phyloP scores from a whole-genome alignment of 1,140 invertebrate species.

The Apis florea region DNA sequence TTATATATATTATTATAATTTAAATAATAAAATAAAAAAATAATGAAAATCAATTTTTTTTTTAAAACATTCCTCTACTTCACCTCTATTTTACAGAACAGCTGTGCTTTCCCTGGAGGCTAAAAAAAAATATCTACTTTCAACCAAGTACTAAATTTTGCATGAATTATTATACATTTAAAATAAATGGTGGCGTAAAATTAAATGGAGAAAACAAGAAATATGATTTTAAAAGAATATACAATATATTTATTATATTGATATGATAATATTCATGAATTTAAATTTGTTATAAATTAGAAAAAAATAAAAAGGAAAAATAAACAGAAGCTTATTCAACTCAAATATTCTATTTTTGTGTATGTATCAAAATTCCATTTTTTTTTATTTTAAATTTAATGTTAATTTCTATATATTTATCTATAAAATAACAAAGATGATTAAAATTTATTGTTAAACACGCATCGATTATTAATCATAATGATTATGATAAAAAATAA shows the following conservation, averaged over 20 bases:
- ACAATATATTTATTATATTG: too few relatives aligned
- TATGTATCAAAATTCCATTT: neutral
- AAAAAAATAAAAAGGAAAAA: neutral
- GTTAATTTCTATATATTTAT: neutral
- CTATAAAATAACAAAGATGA: neutral
- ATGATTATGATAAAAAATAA: neutral
- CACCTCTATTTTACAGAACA: constrained; percentile 6
- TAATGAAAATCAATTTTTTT: neutral
- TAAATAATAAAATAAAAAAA: neutral
- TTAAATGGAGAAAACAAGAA: neutral
- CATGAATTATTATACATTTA: neutral
- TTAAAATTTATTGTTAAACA: neutral
- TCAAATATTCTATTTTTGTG: neutral
- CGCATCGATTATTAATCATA: neutral
- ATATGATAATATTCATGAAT: neutral
- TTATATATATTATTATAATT: neutral
- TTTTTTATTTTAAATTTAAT: neutral
- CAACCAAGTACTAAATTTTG: neutral
- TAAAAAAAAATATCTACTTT: too few relatives aligned
- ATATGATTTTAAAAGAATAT: too few relatives aligned
- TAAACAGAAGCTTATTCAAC: neutral
- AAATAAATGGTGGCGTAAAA: neutral
- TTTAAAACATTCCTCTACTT: neutral
- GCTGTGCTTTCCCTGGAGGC: neutral
- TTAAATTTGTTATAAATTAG: neutral